These are phyloP conservation scores for Rhamphomyia laevipes DNA, from an alignment of 2,888 invertebrate genomes.

Conservation along the genomic window DNA sequence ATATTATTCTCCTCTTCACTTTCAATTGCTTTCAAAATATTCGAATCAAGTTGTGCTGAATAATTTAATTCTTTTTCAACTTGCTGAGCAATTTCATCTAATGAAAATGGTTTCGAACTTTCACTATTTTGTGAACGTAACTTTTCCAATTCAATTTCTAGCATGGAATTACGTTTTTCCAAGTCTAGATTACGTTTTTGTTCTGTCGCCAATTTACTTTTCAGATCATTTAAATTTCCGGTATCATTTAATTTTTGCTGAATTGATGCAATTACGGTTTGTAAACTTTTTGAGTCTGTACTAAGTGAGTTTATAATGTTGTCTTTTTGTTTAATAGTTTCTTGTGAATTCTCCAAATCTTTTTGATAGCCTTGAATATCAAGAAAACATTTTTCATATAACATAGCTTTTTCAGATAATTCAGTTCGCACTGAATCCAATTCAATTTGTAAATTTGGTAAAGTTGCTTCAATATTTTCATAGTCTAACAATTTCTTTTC, in stretches of 20 bases:
- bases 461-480: too few relatives aligned
- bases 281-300: conserved; percentile 42
- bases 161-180: conserved; percentile 40
- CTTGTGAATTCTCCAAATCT: conserved; percentile 45
- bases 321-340: conserved; percentile 47
- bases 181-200: conserved; percentile 27
- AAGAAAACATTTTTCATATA: conserved; percentile 33
- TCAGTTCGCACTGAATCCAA: conserved; percentile 43
- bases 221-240: conserved; percentile 34
- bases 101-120: conserved; percentile 33
- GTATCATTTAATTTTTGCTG: conserved; percentile 39
- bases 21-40: conserved; percentile 46
- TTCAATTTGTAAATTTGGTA: conserved; percentile 15
- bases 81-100: conserved; percentile 44
- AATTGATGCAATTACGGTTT: conserved; percentile 41
- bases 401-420: conserved; percentile 33
- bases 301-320: conserved; percentile 47
- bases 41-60: conserved; percentile 47
- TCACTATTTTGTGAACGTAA: conserved; percentile 24
- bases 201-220: conserved; percentile 20
- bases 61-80: conserved; percentile 48
- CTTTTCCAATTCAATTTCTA: conserved; percentile 37
- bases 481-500: conserved; percentile 16
- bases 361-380: conserved; percentile 37
- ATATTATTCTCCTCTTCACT: conserved; percentile 38